Conservation (phyloP, 2,797 vertebrate genomes). For the Notolabrus celidotus region DNA sequence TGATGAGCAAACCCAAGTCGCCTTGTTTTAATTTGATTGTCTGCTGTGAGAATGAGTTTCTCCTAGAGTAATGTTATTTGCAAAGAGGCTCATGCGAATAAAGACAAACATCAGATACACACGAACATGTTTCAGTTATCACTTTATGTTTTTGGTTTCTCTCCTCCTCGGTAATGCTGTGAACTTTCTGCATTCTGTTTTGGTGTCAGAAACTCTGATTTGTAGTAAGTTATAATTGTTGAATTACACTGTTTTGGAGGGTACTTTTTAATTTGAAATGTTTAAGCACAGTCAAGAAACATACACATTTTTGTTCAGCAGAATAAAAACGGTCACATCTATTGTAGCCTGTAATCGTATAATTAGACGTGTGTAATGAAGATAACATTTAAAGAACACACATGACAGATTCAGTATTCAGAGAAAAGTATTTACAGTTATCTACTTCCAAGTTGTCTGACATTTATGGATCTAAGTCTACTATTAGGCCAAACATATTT, state of each 20-base stretch:
- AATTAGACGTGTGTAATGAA: slow-evolving; percentile 28
- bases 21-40: slow-evolving; percentile 76
- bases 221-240: slow-evolving; percentile 59
- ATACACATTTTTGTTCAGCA: slow-evolving; percentile 35
- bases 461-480: not conserved
- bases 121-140: slow-evolving; percentile 52
- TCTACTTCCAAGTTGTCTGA: not conserved
- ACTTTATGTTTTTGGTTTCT: slow-evolving; percentile 59
- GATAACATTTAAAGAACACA: slow-evolving; percentile 38
- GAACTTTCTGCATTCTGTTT: slow-evolving; percentile 56
- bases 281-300: slow-evolving; percentile 16
- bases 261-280: slow-evolving; percentile 31
- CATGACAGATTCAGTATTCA: slow-evolving; percentile 29
- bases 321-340: slow-evolving; percentile 20
- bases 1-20: slow-evolving; percentile 66
- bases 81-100: slow-evolving; percentile 64
- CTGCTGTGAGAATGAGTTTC: slow-evolving; percentile 61
- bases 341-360: slow-evolving; percentile 34
- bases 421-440: not conserved
- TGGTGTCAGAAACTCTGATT: slow-evolving; percentile 52
- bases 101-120: slow-evolving; percentile 58
- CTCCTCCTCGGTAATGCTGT: slow-evolving; percentile 58
- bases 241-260: slow-evolving; percentile 35
- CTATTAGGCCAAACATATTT: slow-evolving; percentile 9
- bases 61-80: slow-evolving; percentile 42